These are phyloP conservation scores for Sander lucioperca DNA, from an alignment of 2,113 vertebrate genomes.

Conservation along the genomic window DNA sequence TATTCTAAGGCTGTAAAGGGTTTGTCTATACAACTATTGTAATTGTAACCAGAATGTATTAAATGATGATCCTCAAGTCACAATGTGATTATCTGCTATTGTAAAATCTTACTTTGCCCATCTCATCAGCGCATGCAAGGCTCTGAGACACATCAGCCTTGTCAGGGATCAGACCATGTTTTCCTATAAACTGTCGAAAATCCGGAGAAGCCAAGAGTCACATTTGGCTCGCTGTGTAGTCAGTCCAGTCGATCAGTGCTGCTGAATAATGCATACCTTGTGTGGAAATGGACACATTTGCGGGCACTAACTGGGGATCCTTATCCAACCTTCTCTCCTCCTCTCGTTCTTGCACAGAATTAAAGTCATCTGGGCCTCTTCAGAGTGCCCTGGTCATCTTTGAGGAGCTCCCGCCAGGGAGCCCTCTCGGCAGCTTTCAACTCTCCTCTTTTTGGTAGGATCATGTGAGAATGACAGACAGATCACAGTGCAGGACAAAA, in stretches of 20 bases:
- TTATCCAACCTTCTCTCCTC: constrained; percentile 34
- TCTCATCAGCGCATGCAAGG: constrained; percentile 7
- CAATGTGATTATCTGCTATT: not conserved
- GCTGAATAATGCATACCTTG: constrained; percentile 65
- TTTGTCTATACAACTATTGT: not conserved
- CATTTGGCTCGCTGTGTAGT: constrained; percentile 33
- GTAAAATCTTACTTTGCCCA: not conserved
- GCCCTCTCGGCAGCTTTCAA: constrained; percentile 53
- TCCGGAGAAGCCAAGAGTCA: constrained; percentile 33
- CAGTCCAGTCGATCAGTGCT: constrained; percentile 41
- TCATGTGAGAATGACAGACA: constrained; percentile 72
- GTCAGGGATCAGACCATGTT: constrained; percentile 19
- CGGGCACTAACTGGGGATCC: constrained; percentile 40
- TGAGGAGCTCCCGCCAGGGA: constrained; percentile 51
- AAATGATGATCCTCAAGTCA: not conserved
- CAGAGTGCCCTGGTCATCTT: constrained; percentile 41
- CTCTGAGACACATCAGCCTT: constrained; percentile 15
- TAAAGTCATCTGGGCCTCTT: constrained; percentile 61
- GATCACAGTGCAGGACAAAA: constrained; percentile 71
- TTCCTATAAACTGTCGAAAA: constrained; percentile 31
- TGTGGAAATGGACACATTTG: constrained; percentile 57
- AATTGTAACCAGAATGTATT: not conserved
- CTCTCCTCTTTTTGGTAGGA: constrained; percentile 38
- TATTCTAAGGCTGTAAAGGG: not conserved
- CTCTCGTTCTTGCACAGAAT: constrained; percentile 57